Base-by-base conservation (phyloP, 2,797 vertebrate genomes). In the Anolis apletophallus region DNA sequence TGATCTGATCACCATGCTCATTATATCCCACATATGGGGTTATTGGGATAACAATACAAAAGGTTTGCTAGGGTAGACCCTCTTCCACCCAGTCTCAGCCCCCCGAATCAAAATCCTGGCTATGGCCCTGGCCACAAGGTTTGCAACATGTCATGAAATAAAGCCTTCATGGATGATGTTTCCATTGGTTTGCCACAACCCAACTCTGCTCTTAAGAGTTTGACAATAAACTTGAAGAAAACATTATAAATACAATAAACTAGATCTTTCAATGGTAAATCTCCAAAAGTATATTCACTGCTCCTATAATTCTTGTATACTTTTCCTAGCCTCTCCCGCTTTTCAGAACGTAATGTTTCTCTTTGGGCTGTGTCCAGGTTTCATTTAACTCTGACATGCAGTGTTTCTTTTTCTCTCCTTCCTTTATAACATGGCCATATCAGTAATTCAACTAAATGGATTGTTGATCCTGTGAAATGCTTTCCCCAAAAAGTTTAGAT, bases 401-500 rank as follows among this genome's bases (percentile, higher is more conserved):
- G 14, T 81, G 73, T 79, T 59, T 76, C 2, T 81, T 86, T 68
- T 64, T 29, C 61, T 29, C 61, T 12, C 61, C 9, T 52, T 74
- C 76, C 80, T 64, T 9, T 8, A 34, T 13, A 61, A 36, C 83
- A 77, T 73, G 67, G 77, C 46, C 8, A 36, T 86, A 85, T 91
- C 83, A 80, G 7, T 78, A 17, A 86, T 17, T 55, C 52, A 91
- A 77, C 1, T 81, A 73, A 90, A 55, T 88, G 72, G 88, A 50
- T 88, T 91, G 85, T 84, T 88, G 80, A 32, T 52, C 3, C 87
- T n/a, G 0, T 17, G 88, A 90, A 94, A 90, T 87, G 81, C 55
- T 81, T 90, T 91, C 54, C 71, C 55, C 89, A 94, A 90, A 5
- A 6, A 57, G 71, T 86, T 73, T 88, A 88, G 57, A 88, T 88